phyloP scores from a whole-genome alignment of 1,140 invertebrate species.

The Ectropis grisescens region DNA sequence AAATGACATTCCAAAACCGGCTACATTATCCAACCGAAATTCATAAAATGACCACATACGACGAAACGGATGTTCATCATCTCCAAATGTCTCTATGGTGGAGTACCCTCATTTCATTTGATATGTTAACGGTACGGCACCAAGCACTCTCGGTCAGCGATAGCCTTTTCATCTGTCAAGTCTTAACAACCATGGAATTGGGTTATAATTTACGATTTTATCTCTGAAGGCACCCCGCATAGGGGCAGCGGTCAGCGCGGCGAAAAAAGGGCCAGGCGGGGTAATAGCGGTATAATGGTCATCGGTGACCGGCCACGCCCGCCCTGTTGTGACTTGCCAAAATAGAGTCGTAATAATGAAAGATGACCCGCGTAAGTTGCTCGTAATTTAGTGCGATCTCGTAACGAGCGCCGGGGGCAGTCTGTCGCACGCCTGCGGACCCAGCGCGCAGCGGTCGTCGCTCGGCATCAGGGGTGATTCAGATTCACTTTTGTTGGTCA shows the following conservation, averaged over 20 bases:
- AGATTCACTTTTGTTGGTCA: constrained; percentile 55
- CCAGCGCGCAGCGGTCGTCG: constrained; percentile 26
- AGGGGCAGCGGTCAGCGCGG: constrained; percentile 56
- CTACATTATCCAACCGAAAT: too few species aligned
- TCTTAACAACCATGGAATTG: constrained; percentile 63
- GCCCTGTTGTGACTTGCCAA: constrained; percentile 58
- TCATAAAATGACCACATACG: too few species aligned
- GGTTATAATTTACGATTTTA: constrained; percentile 70
- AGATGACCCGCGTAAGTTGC: constrained; percentile 45
- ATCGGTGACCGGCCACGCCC: constrained; percentile 36
- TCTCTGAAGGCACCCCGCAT: constrained; percentile 51
- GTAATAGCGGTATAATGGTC: constrained; percentile 40
- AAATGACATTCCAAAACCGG: too few species aligned
- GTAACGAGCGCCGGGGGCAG: constrained; percentile 32
- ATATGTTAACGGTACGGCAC: constrained; percentile 53
- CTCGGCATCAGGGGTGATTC: constrained; percentile 34
- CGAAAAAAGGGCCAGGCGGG: constrained; percentile 40
- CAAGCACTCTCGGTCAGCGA: constrained; percentile 32
- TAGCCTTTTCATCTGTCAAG: constrained; percentile 68
- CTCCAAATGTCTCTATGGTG: constrained; percentile 35
- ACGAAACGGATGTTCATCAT: constrained; percentile 29
- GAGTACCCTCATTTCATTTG: constrained; percentile 53
- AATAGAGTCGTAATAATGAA: constrained; percentile 59
- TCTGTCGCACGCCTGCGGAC: constrained; percentile 25
- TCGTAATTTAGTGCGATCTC: constrained; percentile 49